These are phyloP conservation scores for Dryomyza anilis DNA, from an alignment of 2,888 invertebrate species.

Conservation along the genomic window DNA sequence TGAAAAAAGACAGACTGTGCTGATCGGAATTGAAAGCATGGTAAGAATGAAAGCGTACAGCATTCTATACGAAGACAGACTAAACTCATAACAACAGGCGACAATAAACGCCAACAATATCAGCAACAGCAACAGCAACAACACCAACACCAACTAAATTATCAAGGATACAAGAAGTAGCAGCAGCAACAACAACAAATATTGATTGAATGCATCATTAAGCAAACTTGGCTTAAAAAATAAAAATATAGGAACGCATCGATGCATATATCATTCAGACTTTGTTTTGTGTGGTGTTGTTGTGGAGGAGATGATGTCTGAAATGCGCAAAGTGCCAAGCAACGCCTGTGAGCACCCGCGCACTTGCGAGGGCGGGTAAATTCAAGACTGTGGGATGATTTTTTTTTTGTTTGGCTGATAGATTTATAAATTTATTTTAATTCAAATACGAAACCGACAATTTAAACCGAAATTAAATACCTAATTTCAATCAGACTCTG, in stretches of 20 bases:
- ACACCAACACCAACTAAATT: background rate
- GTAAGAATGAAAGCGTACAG: too few species aligned
- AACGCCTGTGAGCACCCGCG: constrained; percentile 9
- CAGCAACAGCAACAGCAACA: constrained; percentile 1
- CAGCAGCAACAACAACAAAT: background rate
- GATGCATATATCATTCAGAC: too few species aligned
- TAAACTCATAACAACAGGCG: background rate
- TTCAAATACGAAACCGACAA: background rate
- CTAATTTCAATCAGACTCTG: too few species aligned
- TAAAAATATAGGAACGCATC: background rate
- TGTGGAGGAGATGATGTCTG: background rate
- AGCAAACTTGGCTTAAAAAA: constrained; percentile 11
- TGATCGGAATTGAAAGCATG: too few species aligned
- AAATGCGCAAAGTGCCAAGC: constrained; percentile 6
- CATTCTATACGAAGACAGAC: too few species aligned
- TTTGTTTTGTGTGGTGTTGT: background rate
- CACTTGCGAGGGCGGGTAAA: background rate
- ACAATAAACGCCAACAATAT: background rate
- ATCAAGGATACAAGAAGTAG: background rate
- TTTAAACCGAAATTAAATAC: too few species aligned
- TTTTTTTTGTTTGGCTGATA: too few species aligned
- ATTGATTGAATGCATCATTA: constrained; percentile 18
- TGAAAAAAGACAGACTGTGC: too few species aligned
- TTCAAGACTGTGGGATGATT: too few species aligned
- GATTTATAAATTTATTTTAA: too few species aligned